A percentile compares a stretch with the other conserved stretches of the same genome.
Evolutionary conservation across 2,113 vertebrate genomes (phyloP).

Genomic region (Paracanthobrama guichenoti): DNA sequence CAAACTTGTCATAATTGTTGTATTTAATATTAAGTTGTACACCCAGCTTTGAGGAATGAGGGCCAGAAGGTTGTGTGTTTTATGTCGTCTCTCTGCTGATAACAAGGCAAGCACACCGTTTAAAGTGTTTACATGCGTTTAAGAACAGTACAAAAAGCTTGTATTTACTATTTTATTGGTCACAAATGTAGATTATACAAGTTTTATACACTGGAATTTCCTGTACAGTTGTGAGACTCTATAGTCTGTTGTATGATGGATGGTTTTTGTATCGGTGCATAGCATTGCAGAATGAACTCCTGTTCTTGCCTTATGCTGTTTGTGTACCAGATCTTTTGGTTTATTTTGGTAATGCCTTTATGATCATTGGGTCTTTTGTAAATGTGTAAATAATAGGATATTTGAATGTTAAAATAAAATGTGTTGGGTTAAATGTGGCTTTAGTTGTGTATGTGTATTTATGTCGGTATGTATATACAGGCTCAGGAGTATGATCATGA

Average conservation of each 20-base stretch:
- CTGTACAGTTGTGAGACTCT: not conserved
- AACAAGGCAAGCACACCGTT: not conserved
- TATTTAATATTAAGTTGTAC: not conserved
- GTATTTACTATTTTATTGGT: slow-evolving; percentile 15
- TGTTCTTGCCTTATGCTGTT: not conserved
- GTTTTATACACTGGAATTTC: slow-evolving; percentile 38
- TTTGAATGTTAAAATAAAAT: not conserved
- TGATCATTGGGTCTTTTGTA: not conserved
- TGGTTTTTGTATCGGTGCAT: not conserved
- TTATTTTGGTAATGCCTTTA: not conserved
- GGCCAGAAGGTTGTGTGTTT: not conserved
- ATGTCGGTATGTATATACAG: not conserved
- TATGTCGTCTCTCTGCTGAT: not conserved
- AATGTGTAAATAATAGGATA: not conserved
- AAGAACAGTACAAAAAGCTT: not conserved
- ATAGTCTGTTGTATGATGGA: not conserved
- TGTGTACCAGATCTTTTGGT: not conserved
- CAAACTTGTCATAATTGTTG: not conserved
- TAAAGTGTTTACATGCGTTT: slow-evolving; percentile 24
- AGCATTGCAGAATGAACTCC: not conserved
- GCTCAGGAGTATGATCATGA: not conserved
- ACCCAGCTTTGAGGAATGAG: not conserved
- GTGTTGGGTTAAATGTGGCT: not conserved
- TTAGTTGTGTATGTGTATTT: not conserved
- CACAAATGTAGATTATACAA: not conserved